These are phyloP conservation scores for Bombyx mandarina DNA, from an alignment of 1,140 invertebrate species.

Conservation along the genomic window DNA sequence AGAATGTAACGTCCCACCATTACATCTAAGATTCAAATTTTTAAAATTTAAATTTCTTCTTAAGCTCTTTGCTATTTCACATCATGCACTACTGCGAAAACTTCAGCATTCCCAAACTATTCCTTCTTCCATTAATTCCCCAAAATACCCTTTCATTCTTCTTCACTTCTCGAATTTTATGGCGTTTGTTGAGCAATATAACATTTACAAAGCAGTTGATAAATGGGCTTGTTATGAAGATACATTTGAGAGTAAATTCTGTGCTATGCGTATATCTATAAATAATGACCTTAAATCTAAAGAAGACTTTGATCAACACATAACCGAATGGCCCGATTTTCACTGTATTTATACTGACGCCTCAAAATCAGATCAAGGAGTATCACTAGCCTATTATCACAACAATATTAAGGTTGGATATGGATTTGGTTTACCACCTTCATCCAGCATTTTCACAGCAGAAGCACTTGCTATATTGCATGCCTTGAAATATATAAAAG, in stretches of 20 bases:
- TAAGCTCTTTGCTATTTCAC: not conserved
- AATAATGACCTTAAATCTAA: not conserved
- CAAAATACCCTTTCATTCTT: not conserved
- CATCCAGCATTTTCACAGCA: not conserved
- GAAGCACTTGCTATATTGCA: not conserved
- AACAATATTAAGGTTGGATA: not conserved
- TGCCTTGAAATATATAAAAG: not conserved
- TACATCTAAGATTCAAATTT: not conserved
- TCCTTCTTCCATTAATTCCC: not conserved
- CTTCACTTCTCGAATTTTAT: not conserved
- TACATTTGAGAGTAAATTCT: conserved; percentile 1
- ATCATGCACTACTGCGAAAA: conserved; percentile 1
- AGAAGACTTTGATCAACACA: not conserved
- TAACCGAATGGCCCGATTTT: not conserved
- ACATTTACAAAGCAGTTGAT: not conserved
- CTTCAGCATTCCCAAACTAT: not conserved
- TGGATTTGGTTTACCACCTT: not conserved
- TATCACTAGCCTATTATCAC: not conserved
- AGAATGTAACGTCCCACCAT: too few species aligned
- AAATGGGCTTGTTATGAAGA: not conserved
- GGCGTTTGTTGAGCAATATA: not conserved
- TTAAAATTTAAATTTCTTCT: not conserved
- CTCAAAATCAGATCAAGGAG: not conserved
- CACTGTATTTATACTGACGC: not conserved
- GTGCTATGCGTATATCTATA: not conserved